Evolutionary conservation across 2,888 invertebrate species (phyloP), one percentile per base, ranked within the genome.

Genomic region (Trichogramma dendrolimi): DNA sequence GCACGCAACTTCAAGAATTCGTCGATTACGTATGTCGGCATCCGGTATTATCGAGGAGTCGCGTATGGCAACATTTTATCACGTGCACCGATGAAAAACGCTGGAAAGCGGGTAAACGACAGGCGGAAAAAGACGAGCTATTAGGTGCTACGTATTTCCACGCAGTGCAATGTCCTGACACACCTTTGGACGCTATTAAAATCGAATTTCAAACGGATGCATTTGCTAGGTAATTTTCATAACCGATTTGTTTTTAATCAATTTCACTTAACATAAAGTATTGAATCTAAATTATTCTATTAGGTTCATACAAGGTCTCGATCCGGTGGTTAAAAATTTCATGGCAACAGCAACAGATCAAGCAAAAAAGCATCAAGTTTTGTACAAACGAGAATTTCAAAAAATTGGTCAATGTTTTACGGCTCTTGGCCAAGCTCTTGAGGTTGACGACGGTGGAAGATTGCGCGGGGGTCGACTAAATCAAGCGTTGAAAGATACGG

Each of bases 11-110:
- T 51, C 97, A 98, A 79, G 90, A 94, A 72, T 99, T 98, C 85
- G 92, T 98, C 4, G 92, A 96, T 81, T 92, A 96, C 83, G 94
- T 99, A 75, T 96, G 96, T 77, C 85, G 93, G 61, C 98, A 99
- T 83, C 98, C 98, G 4, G 93, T 99, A 6, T 81, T 99, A 48
- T 92, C 95, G 4, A 88, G 87, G 70, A 90, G 90, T 73, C 92
- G 93, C 69, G 97, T 97, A 0, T 97, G 96, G 93, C 88, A 91
- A 75, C 98, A 99, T 79, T 99, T 99, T 79, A 86, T 99, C 55
- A 94, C 94, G 3, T 97, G 97, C 77, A 96, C 94, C 6, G 97
- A 98, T 81, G 97, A 96, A 72, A 96, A 96, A 79, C 87, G 91
- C 70, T 99, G 98, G 98, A 99, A 99, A 81, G 87, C 86, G 54